A percentile compares a stretch with the other conserved stretches of the same genome.
These are phyloP conservation scores for Pyrocoelia pectoralis DNA, from an alignment of 2,888 invertebrate genomes.

Conservation along the genomic window DNA sequence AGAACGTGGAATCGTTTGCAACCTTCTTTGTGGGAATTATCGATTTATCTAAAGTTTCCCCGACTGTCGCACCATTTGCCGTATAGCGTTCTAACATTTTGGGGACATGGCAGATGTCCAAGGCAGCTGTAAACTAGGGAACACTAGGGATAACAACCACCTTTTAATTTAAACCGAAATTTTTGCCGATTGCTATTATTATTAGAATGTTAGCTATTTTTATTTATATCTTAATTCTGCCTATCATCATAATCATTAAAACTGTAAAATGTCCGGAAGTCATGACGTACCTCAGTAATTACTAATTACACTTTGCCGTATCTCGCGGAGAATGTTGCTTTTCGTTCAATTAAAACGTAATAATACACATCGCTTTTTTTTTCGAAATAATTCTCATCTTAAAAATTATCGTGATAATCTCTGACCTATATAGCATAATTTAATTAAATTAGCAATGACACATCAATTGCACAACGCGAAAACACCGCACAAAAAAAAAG, in stretches of 20 bases:
- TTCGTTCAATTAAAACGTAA: slow-evolving; percentile 9
- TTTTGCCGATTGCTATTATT: too few species aligned
- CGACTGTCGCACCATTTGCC: background rate
- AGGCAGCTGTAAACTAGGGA: slow-evolving; percentile 1
- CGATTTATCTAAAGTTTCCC: background rate
- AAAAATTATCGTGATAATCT: too few species aligned
- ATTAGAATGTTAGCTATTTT: background rate
- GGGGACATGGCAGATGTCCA: slow-evolving; percentile 8
- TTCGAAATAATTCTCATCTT: too few species aligned
- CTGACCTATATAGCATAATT: background rate
- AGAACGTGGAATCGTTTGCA: too few species aligned
- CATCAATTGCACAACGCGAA: background rate
- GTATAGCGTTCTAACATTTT: background rate
- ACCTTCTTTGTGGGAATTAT: background rate
- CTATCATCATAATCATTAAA: slow-evolving; percentile 7
- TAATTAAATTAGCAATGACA: background rate
- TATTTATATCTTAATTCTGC: background rate
- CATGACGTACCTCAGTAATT: background rate
- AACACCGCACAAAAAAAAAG: background rate
- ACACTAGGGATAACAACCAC: background rate
- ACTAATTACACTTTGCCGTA: background rate
- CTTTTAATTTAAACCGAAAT: background rate
- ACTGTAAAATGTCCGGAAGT: slow-evolving; percentile 9
- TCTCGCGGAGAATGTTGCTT: background rate
- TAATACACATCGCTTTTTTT: background rate